Conservation (phyloP, 1,140 invertebrate genomes). For the Drosophila eugracilis region DNA sequence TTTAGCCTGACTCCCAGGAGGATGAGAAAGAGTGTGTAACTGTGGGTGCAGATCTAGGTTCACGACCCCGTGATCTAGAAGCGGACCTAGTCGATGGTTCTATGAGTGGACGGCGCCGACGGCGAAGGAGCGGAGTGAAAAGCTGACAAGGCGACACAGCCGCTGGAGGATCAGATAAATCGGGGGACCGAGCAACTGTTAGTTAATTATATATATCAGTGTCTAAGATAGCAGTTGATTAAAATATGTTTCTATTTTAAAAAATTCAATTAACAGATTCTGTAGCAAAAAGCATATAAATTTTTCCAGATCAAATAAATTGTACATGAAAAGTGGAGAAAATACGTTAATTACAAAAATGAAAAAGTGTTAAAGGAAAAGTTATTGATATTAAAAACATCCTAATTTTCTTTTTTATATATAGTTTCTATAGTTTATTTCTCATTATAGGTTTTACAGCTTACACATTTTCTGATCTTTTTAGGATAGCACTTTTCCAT, state of each 20-base stretch:
- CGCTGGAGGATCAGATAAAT: neutral
- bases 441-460: conserved; percentile 68
- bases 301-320: neutral
- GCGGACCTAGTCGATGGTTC: neutral
- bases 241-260: neutral
- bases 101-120: neutral
- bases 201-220: neutral
- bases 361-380: too few relatives aligned
- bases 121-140: conserved; percentile 1
- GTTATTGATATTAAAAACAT: too few relatives aligned
- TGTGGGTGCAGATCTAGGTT: neutral
- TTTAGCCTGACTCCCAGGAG: conserved; percentile 85
- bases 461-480: conserved; percentile 35
- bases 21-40: neutral
- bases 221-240: neutral
- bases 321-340: neutral
- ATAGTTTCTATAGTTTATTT: conserved; percentile 73
- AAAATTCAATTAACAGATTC: neutral
- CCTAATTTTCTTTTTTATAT: too few relatives aligned
- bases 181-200: neutral
- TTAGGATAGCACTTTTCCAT: conserved; percentile 10
- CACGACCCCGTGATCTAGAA: too few relatives aligned
- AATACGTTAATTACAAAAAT: too few relatives aligned
- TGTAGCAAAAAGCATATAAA: neutral
- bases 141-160: conserved; percentile 23